Evolutionary conservation across 2,888 invertebrate species (phyloP).

Genomic region (Beris morrisii): DNA sequence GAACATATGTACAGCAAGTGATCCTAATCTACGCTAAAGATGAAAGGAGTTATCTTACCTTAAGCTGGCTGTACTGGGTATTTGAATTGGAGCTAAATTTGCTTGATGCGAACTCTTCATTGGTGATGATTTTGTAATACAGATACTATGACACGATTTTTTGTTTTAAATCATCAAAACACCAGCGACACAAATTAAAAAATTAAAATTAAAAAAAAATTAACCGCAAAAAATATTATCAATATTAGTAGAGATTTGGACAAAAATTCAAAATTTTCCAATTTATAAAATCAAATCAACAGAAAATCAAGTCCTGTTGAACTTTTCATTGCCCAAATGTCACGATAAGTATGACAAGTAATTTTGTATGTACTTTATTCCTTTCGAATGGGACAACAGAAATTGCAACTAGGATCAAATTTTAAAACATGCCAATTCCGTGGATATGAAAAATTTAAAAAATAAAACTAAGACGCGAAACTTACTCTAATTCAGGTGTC

Average conservation of each 20-base stretch:
- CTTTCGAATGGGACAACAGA: slow-evolving; percentile 6
- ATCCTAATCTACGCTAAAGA: neutral
- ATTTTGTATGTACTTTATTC: neutral
- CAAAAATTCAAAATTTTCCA: too few relatives aligned
- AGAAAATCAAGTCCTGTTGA: too few relatives aligned
- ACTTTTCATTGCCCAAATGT: neutral
- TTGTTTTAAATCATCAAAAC: slow-evolving; percentile 17
- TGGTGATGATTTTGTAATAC: slow-evolving; percentile 40
- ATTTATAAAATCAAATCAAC: too few relatives aligned
- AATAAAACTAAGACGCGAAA: slow-evolving; percentile 34
- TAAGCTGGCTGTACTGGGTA: slow-evolving; percentile 39
- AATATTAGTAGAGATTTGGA: too few relatives aligned
- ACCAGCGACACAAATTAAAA: slow-evolving; percentile 26
- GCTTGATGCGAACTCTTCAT: slow-evolving; percentile 39
- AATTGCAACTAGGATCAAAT: slow-evolving; percentile 12
- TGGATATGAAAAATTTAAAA: neutral
- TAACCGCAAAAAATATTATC: neutral
- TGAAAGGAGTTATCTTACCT: slow-evolving; percentile 37
- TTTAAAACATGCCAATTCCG: slow-evolving; percentile 15
- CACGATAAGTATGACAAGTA: neutral
- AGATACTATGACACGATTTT: slow-evolving; percentile 37
- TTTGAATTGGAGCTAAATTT: slow-evolving; percentile 42
- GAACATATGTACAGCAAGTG: slow-evolving; percentile 1
- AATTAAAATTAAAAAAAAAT: slow-evolving; percentile 9
- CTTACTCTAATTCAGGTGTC: slow-evolving; percentile 73